Base-by-base conservation (phyloP, 2,113 vertebrate species). In the Pelmatolapia mariae region DNA sequence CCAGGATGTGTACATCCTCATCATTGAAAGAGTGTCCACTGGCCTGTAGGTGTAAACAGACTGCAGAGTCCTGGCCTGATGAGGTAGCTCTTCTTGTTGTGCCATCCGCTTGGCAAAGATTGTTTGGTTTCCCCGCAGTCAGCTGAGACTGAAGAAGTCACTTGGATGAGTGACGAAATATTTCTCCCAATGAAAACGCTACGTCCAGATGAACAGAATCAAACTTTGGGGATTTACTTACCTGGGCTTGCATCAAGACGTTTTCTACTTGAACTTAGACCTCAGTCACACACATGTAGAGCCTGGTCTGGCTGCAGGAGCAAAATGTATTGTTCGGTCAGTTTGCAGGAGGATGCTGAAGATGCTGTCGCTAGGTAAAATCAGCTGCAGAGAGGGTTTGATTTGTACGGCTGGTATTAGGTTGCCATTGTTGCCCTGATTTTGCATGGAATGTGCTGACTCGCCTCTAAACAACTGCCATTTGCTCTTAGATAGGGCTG, bases 221-320 rank as follows among this genome's bases (percentile, higher is more conserved):
- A 22, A 53, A 53, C 19, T 53, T 53, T 53, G 52, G 52, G n/a
- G n/a, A 22, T 22, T 54, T 11, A 26, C 26, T 26, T 26, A 54
- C n/a, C 52, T 22, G n/a, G 1, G 52, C n/a, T 22, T 1, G n/a
- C n/a, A 54, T 4, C n/a, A 54, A 22, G n/a, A 54, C 1, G 1
- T 7, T 31, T 63, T 33, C 59, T 63, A 7, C 33, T 36, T 66
- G 5, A 10, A 33, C 29, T 33, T 1, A 0, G 59, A 2, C 16
- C 59, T 61, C 57, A 61, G 15, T 1, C 26, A 18, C 13, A 61
- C 15, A 61, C 2, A 59, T 10, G 26, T 63, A 33, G 59, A 63
- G 16, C 16, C 16, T 10, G 9, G 16, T 63, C 59, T 18, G 29
- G 59, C 2, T 63, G 29, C 29, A 31, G 29, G 5, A 33, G 31